phyloP scores from a whole-genome alignment of 2,888 invertebrate species.

The Ypsolopha sequella region DNA sequence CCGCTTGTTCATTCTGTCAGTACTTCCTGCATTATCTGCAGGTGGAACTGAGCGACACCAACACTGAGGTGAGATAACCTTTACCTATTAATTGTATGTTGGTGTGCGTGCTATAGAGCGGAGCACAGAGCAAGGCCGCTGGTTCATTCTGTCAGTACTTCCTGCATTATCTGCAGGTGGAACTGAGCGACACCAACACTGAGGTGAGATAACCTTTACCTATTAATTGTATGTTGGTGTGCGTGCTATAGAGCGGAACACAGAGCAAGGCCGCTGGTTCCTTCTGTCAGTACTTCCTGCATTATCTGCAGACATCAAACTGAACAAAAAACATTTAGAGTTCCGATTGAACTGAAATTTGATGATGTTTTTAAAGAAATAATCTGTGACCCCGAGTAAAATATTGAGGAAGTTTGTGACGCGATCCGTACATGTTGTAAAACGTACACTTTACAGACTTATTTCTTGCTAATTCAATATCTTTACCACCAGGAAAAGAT shows the following conservation, averaged over 20 bases:
- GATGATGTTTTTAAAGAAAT: no score
- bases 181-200: constrained; percentile 75
- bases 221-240: constrained; percentile 54
- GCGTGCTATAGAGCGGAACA: constrained; percentile 14
- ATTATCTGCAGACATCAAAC: constrained; percentile 73
- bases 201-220: constrained; percentile 71
- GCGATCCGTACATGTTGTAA: no score
- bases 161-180: constrained; percentile 82
- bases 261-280: constrained; percentile 72
- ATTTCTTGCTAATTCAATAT: no score
- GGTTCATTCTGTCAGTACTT: constrained; percentile 89
- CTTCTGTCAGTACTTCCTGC: constrained; percentile 86
- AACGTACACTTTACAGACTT: no score
- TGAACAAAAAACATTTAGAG: no score
- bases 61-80: constrained; percentile 67
- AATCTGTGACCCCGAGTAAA: no score
- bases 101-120: constrained; percentile 20
- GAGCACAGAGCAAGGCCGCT: constrained; percentile 39
- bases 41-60: constrained; percentile 75
- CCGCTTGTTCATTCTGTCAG: constrained; percentile 83
- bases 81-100: constrained; percentile 64
- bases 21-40: constrained; percentile 86
- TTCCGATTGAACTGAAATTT: no score
- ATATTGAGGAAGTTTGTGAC: no score
- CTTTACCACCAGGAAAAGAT: constrained; percentile 73